A percentile compares a stretch with the other conserved stretches of the same genome.
phyloP scores from a whole-genome alignment of 2,797 vertebrate genomes.

The Gallinago solitaria region DNA sequence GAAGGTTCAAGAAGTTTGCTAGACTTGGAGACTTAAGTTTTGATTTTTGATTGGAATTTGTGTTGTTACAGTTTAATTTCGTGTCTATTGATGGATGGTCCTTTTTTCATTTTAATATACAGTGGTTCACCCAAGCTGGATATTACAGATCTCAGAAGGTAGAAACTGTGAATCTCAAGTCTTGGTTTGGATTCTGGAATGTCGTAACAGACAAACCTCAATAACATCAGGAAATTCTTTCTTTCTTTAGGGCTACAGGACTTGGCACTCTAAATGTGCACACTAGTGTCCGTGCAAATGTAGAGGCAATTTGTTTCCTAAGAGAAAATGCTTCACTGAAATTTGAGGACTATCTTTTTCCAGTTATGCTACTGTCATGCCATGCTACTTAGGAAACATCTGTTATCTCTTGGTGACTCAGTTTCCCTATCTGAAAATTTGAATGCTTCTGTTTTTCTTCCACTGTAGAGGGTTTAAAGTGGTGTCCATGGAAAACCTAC shows the following conservation, averaged over 20 bases:
- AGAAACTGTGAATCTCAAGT: not conserved
- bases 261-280: not conserved
- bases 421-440: not conserved
- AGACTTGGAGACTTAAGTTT: slow-evolving; percentile 23
- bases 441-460: not conserved
- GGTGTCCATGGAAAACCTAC: not conserved
- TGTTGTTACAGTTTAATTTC: slow-evolving; percentile 32
- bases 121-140: not conserved
- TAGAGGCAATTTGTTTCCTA: not conserved
- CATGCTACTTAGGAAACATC: not conserved
- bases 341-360: not conserved
- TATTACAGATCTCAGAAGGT: not conserved
- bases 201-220: not conserved
- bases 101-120: slow-evolving; percentile 22
- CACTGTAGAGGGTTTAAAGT: not conserved
- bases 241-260: not conserved
- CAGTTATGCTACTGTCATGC: not conserved
- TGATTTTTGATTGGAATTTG: slow-evolving; percentile 48
- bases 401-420: not conserved
- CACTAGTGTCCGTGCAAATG: not conserved
- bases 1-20: slow-evolving; percentile 3
- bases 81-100: slow-evolving; percentile 4
- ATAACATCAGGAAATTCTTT: not conserved
- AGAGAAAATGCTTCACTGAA: not conserved
- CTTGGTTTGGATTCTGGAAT: not conserved